Percentiles rank a stretch among this genome's conserved stretches.
phyloP scores from a whole-genome alignment of 2,797 vertebrate species.

The Manis crassicaudata region DNA sequence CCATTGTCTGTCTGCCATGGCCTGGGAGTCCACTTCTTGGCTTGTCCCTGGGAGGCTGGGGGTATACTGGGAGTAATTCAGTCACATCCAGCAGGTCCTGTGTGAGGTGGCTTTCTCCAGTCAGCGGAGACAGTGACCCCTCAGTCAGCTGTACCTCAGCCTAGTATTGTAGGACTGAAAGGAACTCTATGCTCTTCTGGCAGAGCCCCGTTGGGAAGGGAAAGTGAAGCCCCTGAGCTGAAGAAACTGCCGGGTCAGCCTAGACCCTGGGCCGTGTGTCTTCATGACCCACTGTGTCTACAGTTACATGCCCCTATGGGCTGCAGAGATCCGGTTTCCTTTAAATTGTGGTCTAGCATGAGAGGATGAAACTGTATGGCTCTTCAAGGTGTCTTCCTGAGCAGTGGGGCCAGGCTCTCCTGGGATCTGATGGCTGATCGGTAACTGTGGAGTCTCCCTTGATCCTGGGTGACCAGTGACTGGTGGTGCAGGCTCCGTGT shows the following conservation, averaged over 20 bases:
- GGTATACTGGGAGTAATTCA: neutral
- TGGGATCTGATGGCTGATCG: neutral
- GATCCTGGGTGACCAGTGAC: neutral
- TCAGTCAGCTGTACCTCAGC: neutral
- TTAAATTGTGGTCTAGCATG: neutral
- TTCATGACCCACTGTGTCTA: rapidly evolving
- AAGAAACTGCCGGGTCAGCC: neutral
- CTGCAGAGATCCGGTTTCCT: neutral
- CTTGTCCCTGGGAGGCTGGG: neutral
- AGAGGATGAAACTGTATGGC: rapidly evolving
- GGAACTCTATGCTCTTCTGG: neutral
- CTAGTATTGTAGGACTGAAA: neutral
- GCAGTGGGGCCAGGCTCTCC: rapidly evolving
- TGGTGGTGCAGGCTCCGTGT: neutral
- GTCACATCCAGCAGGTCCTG: neutral
- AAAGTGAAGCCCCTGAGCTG: neutral
- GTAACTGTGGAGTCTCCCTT: neutral
- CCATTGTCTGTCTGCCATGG: neutral
- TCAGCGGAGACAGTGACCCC: neutral
- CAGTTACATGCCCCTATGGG: neutral
- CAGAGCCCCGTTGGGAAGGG: neutral
- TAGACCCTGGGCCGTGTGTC: neutral
- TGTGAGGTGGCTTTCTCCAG: neutral
- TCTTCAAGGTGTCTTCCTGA: neutral
- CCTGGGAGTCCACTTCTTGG: neutral